Evolutionary conservation across 2,113 vertebrate genomes (phyloP).

Genomic region (Jaculus jaculus): DNA sequence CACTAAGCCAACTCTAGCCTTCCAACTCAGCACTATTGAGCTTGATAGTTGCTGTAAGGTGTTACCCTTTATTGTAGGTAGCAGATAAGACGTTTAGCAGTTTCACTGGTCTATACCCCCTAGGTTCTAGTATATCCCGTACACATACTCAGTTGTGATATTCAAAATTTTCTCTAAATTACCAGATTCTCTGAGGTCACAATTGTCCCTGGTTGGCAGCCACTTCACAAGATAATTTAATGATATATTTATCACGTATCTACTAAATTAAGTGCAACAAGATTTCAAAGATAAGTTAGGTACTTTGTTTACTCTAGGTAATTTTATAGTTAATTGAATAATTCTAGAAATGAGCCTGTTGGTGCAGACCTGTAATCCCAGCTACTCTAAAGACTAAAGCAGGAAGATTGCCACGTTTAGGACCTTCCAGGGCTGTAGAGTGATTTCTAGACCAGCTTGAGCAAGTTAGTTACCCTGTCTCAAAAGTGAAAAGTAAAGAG

Average conservation of each 20-base stretch:
- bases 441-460: neutral
- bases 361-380: neutral
- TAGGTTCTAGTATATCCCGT: neutral
- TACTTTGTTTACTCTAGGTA: slow-evolving; percentile 49
- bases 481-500: neutral
- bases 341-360: slow-evolving; percentile 43
- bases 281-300: slow-evolving; percentile 43
- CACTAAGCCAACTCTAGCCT: too few relatives aligned
- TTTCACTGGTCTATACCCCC: slow-evolving; percentile 12
- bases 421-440: neutral
- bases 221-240: neutral
- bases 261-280: neutral
- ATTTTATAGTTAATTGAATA: slow-evolving; percentile 48
- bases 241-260: neutral
- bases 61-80: neutral
- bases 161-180: slow-evolving; percentile 46
- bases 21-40: neutral
- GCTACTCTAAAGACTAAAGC: neutral
- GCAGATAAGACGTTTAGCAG: neutral
- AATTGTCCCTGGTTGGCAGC: slow-evolving; percentile 14
- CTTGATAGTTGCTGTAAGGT: neutral
- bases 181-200: neutral
- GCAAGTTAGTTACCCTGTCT: neutral
- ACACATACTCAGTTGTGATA: neutral
- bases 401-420: neutral